Evolutionary conservation across 2,888 invertebrate species (phyloP), one percentile per base, ranked within the genome.

Genomic region (Spialia ferax): DNA sequence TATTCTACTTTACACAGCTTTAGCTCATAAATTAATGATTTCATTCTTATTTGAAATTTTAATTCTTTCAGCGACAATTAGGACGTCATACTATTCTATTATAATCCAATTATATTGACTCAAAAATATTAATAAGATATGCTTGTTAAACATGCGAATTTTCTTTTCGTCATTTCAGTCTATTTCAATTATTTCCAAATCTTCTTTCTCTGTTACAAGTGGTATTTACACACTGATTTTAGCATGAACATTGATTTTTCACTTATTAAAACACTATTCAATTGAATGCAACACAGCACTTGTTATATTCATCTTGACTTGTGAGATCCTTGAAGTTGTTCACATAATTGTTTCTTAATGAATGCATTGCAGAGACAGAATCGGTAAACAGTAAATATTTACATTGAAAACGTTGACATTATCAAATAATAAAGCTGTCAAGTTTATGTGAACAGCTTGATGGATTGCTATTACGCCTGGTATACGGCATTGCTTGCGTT

Each of bases 341-440:
- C 42, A 60, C 68, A 50, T 68, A 60, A 69, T 68, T 68, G 64
- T 61, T 66, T 52, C 35, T 52, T 42, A 22, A 60, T 50, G 54
- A 60, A 64, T 55, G 18, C 26, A 56, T 45, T 59, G 55, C 52
- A 54, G 42, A 52, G 61, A 57, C 52, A 8, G 42, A 42, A 62
- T 55, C 52, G 60, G 68, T 71, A 70, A 69, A 65, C 63, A 54
- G 42, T 75, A 77, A 84, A 86, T 80, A 83, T 86, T 84, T 75
- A 74, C 71, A 73, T 76, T 73, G 70, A 69, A 68, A 63, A 72
- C 73, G 73, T 74, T 76, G 73, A 79, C 45, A 38, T 1, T 79
- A 75, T 81, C 82, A 89, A 90, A 88, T 88, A 89, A 83, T 86
- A 85, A 88, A 88, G 78, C 74, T 80, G 86, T 84, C 86, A 76